Conservation (phyloP, 2,888 invertebrate genomes). For the Balanococcus diminutus region DNA sequence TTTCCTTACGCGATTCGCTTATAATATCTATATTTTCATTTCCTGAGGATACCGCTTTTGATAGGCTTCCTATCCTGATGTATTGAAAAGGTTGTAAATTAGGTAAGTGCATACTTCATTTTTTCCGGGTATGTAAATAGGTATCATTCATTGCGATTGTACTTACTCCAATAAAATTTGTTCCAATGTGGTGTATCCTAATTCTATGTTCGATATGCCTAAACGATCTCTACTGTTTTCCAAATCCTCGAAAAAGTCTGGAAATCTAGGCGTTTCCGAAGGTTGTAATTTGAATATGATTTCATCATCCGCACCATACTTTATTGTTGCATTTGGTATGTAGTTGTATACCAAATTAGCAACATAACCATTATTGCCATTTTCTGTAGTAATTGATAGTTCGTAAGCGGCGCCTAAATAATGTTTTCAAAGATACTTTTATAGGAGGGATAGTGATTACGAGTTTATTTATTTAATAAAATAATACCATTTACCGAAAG, state of each 20-base stretch:
- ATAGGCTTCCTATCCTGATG: not conserved
- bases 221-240: conserved; percentile 68
- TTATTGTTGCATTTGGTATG: conserved; percentile 63
- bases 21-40: not conserved
- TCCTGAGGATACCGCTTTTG: not conserved
- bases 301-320: conserved; percentile 62
- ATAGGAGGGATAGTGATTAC: no score
- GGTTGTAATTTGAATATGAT: conserved; percentile 67
- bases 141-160: not conserved
- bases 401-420: conserved; percentile 74
- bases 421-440: not conserved
- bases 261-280: conserved; percentile 66
- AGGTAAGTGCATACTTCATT: not conserved
- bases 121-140: not conserved
- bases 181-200: conserved; percentile 87
- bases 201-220: conserved; percentile 78
- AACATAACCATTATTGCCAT: conserved; percentile 29
- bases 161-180: conserved; percentile 84
- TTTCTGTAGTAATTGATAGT: conserved; percentile 64
- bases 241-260: conserved; percentile 68
- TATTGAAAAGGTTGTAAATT: not conserved
- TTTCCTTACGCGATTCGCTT: not conserved
- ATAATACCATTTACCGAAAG: not conserved
- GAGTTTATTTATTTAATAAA: not conserved
- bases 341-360: conserved; percentile 61